Conservation (phyloP, 2,113 vertebrate species). For the Etia nguti region DNA sequence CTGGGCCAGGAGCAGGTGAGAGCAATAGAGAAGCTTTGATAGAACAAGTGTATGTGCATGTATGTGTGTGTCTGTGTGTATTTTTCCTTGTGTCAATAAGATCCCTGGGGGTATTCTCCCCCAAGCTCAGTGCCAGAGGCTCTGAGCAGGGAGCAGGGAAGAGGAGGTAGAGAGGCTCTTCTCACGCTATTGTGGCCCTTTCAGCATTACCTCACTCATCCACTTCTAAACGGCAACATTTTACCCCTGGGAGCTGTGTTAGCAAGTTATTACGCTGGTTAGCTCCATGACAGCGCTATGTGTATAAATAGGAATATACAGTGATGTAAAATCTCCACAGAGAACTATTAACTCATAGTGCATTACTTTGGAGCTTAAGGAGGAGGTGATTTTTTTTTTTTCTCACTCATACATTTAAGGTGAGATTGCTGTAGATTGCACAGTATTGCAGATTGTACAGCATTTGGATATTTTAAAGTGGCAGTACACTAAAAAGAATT, state of each 20-base stretch:
- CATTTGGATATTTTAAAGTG: not conserved
- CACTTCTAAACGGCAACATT: not conserved
- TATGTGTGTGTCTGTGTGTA: not conserved
- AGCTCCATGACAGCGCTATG: conserved; percentile 4
- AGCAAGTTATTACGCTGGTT: not conserved
- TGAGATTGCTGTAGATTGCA: conserved; percentile 31
- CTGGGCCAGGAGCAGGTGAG: conserved; percentile 98
- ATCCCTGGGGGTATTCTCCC: conserved; percentile 16
- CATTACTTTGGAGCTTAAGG: not conserved
- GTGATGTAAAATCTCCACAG: not conserved
- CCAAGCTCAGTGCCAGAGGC: conserved; percentile 16
- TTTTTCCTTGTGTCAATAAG: not conserved
- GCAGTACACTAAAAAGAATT: not conserved
- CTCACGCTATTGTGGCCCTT: conserved; percentile 52
- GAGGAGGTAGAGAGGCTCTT: conserved; percentile 26
- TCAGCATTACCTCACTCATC: conserved; percentile 36
- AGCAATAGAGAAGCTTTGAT: not conserved
- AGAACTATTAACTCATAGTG: not conserved
- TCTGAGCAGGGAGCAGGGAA: conserved; percentile 2
- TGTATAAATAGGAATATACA: not conserved
- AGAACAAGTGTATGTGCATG: not conserved
- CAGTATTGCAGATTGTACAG: not conserved
- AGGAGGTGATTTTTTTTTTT: not conserved
- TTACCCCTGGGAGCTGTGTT: not conserved
- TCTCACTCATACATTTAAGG: not conserved